Conservation (phyloP, 2,888 invertebrate species). For the Erebia palarica region DNA sequence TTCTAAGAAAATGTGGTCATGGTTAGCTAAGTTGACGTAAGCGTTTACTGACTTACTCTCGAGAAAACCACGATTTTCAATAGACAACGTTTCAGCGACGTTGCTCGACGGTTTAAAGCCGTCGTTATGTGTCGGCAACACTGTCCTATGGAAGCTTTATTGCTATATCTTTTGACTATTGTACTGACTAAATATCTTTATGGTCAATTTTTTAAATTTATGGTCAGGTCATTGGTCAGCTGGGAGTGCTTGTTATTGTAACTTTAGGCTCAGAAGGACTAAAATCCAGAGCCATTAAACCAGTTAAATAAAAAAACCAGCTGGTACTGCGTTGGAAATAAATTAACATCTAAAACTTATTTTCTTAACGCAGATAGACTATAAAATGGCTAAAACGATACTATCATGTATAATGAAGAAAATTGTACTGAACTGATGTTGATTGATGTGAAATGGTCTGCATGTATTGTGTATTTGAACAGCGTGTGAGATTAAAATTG, state of each 20-base stretch:
- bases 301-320: too few relatives aligned
- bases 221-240: background rate
- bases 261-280: too few relatives aligned
- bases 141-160: background rate
- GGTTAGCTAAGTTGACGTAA: background rate
- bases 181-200: background rate
- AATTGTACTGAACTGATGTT: constrained; percentile 26
- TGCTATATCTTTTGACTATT: background rate
- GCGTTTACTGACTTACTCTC: too few relatives aligned
- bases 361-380: constrained; percentile 9
- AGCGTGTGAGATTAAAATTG: constrained; percentile 46
- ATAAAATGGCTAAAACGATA: constrained; percentile 9
- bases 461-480: constrained; percentile 35
- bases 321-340: background rate
- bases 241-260: too few relatives aligned
- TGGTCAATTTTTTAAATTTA: background rate
- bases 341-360: background rate
- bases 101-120: too few relatives aligned
- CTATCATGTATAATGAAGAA: constrained; percentile 9
- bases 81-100: too few relatives aligned
- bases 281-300: too few relatives aligned
- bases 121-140: too few relatives aligned
- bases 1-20: background rate
- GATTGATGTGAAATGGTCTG: constrained; percentile 16
- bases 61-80: too few relatives aligned